Evolutionary conservation across 1,140 invertebrate genomes (phyloP).

Genomic region (Cotesia typhae): DNA sequence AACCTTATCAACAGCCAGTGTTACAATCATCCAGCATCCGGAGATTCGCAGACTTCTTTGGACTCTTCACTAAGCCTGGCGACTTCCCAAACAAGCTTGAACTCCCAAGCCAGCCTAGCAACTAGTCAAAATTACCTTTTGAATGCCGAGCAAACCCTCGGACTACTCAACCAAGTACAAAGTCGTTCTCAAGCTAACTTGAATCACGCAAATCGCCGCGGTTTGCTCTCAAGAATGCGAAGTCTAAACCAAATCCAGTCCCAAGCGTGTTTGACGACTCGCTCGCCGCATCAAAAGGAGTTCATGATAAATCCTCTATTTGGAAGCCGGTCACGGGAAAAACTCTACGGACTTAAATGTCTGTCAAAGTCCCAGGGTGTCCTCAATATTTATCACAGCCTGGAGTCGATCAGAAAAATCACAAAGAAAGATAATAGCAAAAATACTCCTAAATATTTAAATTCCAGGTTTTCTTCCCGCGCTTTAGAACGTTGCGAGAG

Average conservation of each 20-base stretch:
- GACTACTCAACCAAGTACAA: slow-evolving; percentile 56
- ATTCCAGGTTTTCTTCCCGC: slow-evolving; percentile 45
- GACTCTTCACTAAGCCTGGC: slow-evolving; percentile 53
- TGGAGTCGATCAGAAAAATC: slow-evolving; percentile 55
- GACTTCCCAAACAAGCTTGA: slow-evolving; percentile 43
- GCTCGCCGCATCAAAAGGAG: slow-evolving; percentile 40
- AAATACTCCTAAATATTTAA: slow-evolving; percentile 54
- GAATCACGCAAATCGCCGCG: slow-evolving; percentile 51
- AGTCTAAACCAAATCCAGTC: slow-evolving; percentile 59
- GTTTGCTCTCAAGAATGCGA: slow-evolving; percentile 56
- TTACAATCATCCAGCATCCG: slow-evolving; percentile 51
- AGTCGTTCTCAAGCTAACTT: slow-evolving; percentile 60
- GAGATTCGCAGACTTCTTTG: slow-evolving; percentile 53
- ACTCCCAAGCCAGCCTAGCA: slow-evolving; percentile 53
- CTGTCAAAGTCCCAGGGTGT: slow-evolving; percentile 70
- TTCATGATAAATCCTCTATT: slow-evolving; percentile 45
- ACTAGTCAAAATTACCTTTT: slow-evolving; percentile 59
- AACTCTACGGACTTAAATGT: slow-evolving; percentile 66
- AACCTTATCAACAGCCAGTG: slow-evolving; percentile 63
- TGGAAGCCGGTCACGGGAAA: slow-evolving; percentile 63
- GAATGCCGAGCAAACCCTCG: slow-evolving; percentile 63
- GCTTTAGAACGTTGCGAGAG: slow-evolving; percentile 16
- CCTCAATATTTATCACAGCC: slow-evolving; percentile 63
- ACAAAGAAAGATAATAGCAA: slow-evolving; percentile 49
- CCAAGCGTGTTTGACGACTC: slow-evolving; percentile 52